Conservation (phyloP, 23 tunicate species). For the Aplidium turbinatum region DNA sequence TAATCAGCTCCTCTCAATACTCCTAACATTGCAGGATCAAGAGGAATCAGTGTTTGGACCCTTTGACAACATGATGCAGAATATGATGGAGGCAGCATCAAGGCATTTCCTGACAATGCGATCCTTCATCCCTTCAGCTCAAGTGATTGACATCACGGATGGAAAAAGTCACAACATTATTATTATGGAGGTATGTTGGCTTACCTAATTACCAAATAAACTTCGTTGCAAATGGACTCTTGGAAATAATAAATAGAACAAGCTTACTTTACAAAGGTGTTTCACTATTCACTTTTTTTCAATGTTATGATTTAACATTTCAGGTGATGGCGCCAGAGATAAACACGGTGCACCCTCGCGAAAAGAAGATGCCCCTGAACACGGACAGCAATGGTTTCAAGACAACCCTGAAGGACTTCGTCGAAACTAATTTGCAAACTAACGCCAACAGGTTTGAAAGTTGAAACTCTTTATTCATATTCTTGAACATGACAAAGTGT, state of each 20-base stretch:
- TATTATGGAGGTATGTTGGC: conserved; percentile 20
- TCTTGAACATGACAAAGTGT: too few relatives aligned
- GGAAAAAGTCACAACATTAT: conserved; percentile 18
- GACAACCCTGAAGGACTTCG: conserved; percentile 19
- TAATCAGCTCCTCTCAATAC: too few relatives aligned
- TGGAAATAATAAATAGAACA: too few relatives aligned
- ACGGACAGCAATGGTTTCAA: conserved; percentile 30
- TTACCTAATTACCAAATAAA: too few relatives aligned
- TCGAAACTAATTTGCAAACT: conserved; percentile 44
- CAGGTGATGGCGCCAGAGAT: conserved; percentile 23
- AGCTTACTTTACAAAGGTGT: too few relatives aligned
- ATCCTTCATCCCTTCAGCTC: conserved; percentile 2
- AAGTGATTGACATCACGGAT: conserved; percentile 14
- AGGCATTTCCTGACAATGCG: not conserved
- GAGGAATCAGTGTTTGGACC: too few relatives aligned
- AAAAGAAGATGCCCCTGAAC: conserved; percentile 24
- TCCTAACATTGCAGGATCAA: too few relatives aligned
- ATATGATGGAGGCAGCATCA: not conserved
- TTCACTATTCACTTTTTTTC: too few relatives aligned
- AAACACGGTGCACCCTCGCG: conserved; percentile 23
- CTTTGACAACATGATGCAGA: not conserved
- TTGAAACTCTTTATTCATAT: too few relatives aligned
- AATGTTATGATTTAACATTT: not conserved
- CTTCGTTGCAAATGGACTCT: too few relatives aligned
- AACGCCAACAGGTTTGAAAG: conserved; percentile 45